Base-by-base conservation (phyloP, 2,113 vertebrate genomes). In the Heterocephalus glaber region DNA sequence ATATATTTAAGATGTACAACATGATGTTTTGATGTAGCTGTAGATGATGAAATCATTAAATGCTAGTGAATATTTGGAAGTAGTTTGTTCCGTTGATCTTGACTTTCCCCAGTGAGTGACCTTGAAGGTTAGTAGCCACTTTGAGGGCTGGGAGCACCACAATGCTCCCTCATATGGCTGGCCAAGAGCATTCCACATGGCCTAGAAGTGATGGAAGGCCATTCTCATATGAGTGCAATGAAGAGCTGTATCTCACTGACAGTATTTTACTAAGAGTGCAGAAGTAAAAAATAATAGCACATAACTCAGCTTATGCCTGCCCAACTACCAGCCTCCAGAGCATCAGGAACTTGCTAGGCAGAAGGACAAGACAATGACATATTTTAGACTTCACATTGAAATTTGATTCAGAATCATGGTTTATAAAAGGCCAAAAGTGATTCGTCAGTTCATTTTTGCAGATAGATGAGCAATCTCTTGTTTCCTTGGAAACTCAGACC, bases 401-500 rank as follows among this genome's bases (percentile, higher is more conserved):
- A 97, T 96, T 94, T 86, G 93, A 96, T 91, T 96, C 41, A 52
- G 96, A 97, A 81, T 97, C 96, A 13, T 90, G 33, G 76, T 96
- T 96, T 97, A 52, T 85, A 89, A 96, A 86, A 88, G 96, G 90
- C 81, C 0, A 0, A 96, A 97, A 96, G 90, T 1, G 65, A 97
- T 92, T 96, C 92, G 5, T 97, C 96, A 66, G 74, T 98, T 98
- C 92, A 96, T 97, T 98, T 98, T 66, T 58, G 95, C 89, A 26
- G 80, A 28, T 95, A 97, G 97, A 98, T 90, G 97, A 98, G 96
- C 96, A 97, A 41, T 95, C 4, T 0, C 95, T 97, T 70, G 98
- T 98, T 98, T 98, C 98, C 98, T 98, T 98, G 98, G 98, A 98
- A 98, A 98, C 97, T 44, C 61, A 56, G 91, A 89, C 79, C 94